Conservation (phyloP, 2,888 invertebrate genomes). For the Macaria notata region DNA sequence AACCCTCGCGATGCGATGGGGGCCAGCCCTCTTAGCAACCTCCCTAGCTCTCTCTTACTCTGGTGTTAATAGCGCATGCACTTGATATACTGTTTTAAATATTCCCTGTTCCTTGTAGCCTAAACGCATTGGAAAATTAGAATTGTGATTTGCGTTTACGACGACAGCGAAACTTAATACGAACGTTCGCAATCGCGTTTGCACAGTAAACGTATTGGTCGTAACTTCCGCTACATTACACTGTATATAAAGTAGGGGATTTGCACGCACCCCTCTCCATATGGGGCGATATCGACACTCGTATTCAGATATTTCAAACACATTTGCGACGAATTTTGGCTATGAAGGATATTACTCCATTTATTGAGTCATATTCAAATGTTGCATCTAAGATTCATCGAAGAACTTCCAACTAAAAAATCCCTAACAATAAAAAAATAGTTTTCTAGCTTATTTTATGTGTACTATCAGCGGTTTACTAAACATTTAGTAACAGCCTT, state of each 20-base stretch:
- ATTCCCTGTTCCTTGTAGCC: background rate
- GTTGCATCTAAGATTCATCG: too few relatives aligned
- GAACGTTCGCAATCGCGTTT: conserved; percentile 38
- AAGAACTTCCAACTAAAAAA: too few relatives aligned
- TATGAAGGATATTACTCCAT: too few relatives aligned
- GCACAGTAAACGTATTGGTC: conserved; percentile 18
- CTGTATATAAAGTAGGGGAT: conserved; percentile 10
- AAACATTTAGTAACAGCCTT: conserved; percentile 1
- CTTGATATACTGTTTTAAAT: conserved; percentile 26
- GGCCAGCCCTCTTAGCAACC: conserved; percentile 35
- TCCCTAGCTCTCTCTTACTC: conserved; percentile 36
- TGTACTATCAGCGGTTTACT: too few relatives aligned
- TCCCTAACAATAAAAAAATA: too few relatives aligned
- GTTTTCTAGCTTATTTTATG: too few relatives aligned
- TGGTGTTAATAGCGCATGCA: conserved; percentile 47
- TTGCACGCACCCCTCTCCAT: conserved; percentile 23
- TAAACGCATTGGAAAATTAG: background rate
- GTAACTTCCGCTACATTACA: conserved; percentile 49
- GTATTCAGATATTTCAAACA: too few relatives aligned
- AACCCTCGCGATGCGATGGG: conserved; percentile 47
- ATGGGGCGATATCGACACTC: background rate
- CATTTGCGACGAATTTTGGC: too few relatives aligned
- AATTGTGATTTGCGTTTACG: conserved; percentile 1
- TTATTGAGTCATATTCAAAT: too few relatives aligned
- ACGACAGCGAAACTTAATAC: conserved; percentile 24